Percentiles rank a stretch among this genome's conserved stretches.
These are phyloP conservation scores for Chrysoperla carnea DNA, from an alignment of 1,140 invertebrate species.

Conservation along the genomic window DNA sequence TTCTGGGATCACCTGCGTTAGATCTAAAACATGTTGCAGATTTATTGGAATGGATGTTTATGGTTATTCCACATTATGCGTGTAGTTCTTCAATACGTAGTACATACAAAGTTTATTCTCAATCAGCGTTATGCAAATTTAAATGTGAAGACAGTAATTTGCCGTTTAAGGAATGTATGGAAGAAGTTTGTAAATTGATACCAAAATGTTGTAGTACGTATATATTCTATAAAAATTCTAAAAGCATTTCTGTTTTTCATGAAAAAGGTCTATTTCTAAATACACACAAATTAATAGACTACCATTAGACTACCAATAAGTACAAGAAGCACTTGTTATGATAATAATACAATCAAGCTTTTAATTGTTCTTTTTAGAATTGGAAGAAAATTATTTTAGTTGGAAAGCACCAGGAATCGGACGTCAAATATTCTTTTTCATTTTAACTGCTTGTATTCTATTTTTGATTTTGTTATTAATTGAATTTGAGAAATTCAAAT, in stretches of 20 bases:
- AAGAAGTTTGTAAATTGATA: conserved; percentile 2
- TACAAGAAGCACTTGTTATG: no score
- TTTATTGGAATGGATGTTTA: conserved; percentile 42
- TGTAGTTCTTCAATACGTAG: conserved; percentile 22
- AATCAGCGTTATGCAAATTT: no score
- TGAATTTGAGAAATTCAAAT: conserved; percentile 28
- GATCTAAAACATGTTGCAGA: conserved; percentile 34
- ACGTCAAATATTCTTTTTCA: conserved; percentile 23
- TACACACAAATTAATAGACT: no score
- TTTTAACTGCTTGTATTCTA: conserved; percentile 18
- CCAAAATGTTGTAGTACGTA: conserved; percentile 4
- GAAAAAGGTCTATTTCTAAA: no score
- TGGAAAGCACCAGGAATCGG: conserved; percentile 29
- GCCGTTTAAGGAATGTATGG: conserved; percentile 1
- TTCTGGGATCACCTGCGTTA: conserved; percentile 36
- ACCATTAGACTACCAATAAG: no score
- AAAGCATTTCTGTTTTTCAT: no score
- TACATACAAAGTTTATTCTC: conserved; percentile 2
- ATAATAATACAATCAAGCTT: no score
- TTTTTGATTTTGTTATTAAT: conserved; percentile 23
- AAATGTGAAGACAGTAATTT: neutral
- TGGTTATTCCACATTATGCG: conserved; percentile 53
- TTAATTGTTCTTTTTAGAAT: conserved; percentile 23
- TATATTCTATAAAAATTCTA: no score
- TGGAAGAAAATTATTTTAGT: conserved; percentile 23